phyloP scores from a whole-genome alignment of 1,140 invertebrate genomes.

The Drosophila sp. region DNA sequence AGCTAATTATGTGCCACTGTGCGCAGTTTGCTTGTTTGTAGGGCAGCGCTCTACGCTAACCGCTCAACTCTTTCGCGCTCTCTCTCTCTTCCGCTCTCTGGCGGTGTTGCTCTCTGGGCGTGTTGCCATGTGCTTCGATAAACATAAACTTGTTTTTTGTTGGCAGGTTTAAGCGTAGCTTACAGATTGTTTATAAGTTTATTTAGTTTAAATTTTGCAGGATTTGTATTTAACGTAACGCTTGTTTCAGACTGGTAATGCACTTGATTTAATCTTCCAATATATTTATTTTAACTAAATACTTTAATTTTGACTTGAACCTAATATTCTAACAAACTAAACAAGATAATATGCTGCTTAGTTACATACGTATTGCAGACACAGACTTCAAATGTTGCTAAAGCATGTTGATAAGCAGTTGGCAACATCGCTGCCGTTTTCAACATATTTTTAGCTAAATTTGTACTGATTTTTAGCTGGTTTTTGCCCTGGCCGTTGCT shows the following conservation, averaged over 20 bases:
- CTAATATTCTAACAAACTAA: slow-evolving; percentile 4
- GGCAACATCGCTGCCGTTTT: slow-evolving; percentile 19
- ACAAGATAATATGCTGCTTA: not conserved
- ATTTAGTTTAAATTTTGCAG: slow-evolving; percentile 16
- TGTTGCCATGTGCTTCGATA: slow-evolving; percentile 71
- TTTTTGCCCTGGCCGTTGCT: slow-evolving; percentile 31
- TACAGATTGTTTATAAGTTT: slow-evolving; percentile 42
- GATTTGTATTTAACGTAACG: slow-evolving; percentile 16
- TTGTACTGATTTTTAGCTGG: slow-evolving; percentile 24
- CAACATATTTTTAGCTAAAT: too few relatives aligned
- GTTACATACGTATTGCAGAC: slow-evolving; percentile 5
- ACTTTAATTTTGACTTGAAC: not conserved
- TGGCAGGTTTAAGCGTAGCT: slow-evolving; percentile 46
- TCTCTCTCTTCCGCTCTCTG: slow-evolving; percentile 17
- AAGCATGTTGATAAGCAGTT: slow-evolving; percentile 33
- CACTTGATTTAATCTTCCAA: not conserved
- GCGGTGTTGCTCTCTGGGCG: slow-evolving; percentile 32
- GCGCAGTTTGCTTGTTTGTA: slow-evolving; percentile 29
- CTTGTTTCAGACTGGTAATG: not conserved
- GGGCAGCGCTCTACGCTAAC: slow-evolving; percentile 18
- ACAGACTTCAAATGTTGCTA: slow-evolving; percentile 20
- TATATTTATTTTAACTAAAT: not conserved
- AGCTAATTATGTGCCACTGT: slow-evolving; percentile 6
- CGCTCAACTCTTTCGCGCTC: slow-evolving; percentile 18
- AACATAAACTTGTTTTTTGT: slow-evolving; percentile 77